A percentile compares a stretch with the other conserved stretches of the same genome.
Conservation (phyloP, 2,888 invertebrate species). For the Mactromeris polynyma region DNA sequence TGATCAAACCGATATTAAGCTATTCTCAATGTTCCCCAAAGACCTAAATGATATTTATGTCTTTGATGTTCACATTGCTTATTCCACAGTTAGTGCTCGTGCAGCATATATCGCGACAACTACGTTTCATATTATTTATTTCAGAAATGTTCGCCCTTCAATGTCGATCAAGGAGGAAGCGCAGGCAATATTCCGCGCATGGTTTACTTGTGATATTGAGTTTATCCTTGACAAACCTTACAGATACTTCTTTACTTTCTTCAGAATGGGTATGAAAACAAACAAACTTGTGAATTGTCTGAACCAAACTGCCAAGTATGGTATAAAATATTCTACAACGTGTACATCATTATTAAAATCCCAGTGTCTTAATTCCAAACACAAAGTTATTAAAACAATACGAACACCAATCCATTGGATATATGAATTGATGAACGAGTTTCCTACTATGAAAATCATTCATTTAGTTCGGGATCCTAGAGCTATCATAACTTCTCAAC, state of each 20-base stretch:
- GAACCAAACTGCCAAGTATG: not conserved
- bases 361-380: slow-evolving; percentile 23
- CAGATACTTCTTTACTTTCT: slow-evolving; percentile 31
- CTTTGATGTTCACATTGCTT: too few species aligned
- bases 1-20: too few species aligned
- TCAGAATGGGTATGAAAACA: slow-evolving; percentile 45
- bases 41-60: too few species aligned
- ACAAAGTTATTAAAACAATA: slow-evolving; percentile 43
- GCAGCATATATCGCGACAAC: too few species aligned
- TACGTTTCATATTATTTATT: not conserved
- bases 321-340: not conserved
- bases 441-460: slow-evolving; percentile 37
- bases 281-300: slow-evolving; percentile 33
- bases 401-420: slow-evolving; percentile 48
- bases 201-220: slow-evolving; percentile 51
- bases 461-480: slow-evolving; percentile 45
- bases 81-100: not conserved
- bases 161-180: slow-evolving; percentile 24
- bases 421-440: slow-evolving; percentile 27
- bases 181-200: slow-evolving; percentile 31
- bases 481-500: slow-evolving; percentile 28
- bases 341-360: slow-evolving; percentile 35
- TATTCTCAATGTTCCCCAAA: too few species aligned
- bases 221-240: slow-evolving; percentile 25
- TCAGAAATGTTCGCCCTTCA: slow-evolving; percentile 21